phyloP scores from a whole-genome alignment of 2,113 vertebrate genomes.

The Leucopsar rothschildi region DNA sequence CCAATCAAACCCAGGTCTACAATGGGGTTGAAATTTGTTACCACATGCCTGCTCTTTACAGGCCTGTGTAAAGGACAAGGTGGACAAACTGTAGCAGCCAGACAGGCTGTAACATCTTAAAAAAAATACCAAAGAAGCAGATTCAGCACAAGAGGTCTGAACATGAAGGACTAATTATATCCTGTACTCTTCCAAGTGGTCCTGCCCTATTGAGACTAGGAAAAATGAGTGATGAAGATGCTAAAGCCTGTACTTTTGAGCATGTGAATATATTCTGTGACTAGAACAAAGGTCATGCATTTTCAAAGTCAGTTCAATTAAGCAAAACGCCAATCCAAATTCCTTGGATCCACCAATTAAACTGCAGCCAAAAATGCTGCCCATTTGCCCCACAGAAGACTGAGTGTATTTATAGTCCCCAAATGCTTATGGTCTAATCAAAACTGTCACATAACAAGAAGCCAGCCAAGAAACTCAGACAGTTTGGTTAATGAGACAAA shows the following conservation, averaged over 20 bases:
- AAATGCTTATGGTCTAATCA: not conserved
- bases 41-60: not conserved
- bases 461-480: slow-evolving; percentile 32
- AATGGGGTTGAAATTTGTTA: not conserved
- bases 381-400: not conserved
- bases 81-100: not conserved
- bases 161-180: not conserved
- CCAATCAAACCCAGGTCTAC: not conserved
- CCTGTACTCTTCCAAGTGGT: not conserved
- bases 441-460: slow-evolving; percentile 33
- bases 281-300: not conserved
- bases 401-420: not conserved
- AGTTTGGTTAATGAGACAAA: slow-evolving; percentile 40
- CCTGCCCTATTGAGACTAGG: not conserved
- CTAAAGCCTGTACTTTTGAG: not conserved
- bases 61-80: not conserved
- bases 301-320: slow-evolving; percentile 17
- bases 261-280: not conserved
- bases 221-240: not conserved
- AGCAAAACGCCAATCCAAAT: not conserved
- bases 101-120: not conserved
- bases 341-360: not conserved
- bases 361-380: not conserved
- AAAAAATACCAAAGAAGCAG: not conserved
- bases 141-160: not conserved